Conservation (phyloP, 2,797 vertebrate genomes). For the Sebastes nivosus region DNA sequence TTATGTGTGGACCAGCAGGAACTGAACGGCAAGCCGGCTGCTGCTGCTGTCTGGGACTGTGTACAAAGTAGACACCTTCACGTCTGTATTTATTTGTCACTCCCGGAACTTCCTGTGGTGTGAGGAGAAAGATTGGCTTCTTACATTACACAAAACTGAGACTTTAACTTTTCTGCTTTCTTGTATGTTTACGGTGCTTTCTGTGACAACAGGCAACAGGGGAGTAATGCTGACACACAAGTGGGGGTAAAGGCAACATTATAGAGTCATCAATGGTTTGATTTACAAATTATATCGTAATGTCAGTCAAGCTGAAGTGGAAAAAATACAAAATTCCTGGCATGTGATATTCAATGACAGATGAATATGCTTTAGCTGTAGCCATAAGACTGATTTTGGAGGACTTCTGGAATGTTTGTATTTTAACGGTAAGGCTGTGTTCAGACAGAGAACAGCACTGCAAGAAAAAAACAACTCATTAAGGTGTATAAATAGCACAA, state of each 20-base stretch:
- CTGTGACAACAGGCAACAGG: not conserved
- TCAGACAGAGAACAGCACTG: not conserved
- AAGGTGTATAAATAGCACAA: not conserved
- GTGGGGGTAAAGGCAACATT: not conserved
- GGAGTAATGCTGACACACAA: not conserved
- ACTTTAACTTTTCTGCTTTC: not conserved
- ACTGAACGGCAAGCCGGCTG: not conserved
- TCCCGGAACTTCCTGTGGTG: not conserved
- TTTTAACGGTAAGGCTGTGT: not conserved
- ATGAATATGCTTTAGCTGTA: not conserved
- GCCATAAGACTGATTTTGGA: not conserved
- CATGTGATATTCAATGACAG: not conserved
- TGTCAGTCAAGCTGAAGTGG: not conserved
- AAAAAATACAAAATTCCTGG: not conserved
- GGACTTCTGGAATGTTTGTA: not conserved
- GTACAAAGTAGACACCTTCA: not conserved
- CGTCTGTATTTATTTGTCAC: not conserved
- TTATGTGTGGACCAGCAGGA: not conserved
- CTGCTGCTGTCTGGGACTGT: conserved; percentile 7
- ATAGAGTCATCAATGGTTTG: not conserved
- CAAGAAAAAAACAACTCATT: not conserved
- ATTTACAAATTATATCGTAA: not conserved
- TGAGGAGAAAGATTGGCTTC: not conserved
- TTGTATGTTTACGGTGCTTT: not conserved
- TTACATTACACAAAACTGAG: not conserved